Percentiles rank a stretch among this genome's conserved stretches.
phyloP scores from a whole-genome alignment of 2,797 vertebrate species.

The Chelon labrosus region DNA sequence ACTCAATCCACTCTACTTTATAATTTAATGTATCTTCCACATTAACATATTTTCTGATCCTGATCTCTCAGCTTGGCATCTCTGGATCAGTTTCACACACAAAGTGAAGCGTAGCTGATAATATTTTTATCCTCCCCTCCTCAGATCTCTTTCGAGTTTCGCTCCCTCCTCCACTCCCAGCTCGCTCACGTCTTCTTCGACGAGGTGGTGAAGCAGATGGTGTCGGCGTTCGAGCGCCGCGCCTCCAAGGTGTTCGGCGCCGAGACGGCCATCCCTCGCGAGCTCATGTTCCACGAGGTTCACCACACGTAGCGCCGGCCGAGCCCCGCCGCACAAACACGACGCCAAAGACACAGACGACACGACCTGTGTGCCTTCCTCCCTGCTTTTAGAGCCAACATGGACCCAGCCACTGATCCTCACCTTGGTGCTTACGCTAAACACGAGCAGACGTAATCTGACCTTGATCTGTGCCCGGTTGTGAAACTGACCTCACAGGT shows the following conservation, averaged over 20 bases:
- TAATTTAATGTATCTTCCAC: too few species aligned
- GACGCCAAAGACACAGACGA: slow-evolving; percentile 37
- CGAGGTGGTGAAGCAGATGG: slow-evolving; percentile 97
- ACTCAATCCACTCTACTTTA: too few species aligned
- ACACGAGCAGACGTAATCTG: background rate
- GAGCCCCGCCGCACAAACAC: slow-evolving; percentile 3
- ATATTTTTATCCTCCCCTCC: background rate
- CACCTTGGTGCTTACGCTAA: slow-evolving; percentile 26
- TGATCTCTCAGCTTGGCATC: background rate
- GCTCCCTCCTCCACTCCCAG: slow-evolving; percentile 95
- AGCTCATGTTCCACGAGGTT: slow-evolving; percentile 95
- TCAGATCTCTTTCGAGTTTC: slow-evolving; percentile 97
- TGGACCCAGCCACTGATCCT: slow-evolving; percentile 21
- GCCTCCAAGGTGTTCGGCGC: slow-evolving; percentile 89
- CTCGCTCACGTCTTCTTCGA: slow-evolving; percentile 94
- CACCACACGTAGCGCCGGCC: slow-evolving; percentile 89
- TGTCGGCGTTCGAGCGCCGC: slow-evolving; percentile 92
- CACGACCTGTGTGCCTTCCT: slow-evolving; percentile 73
- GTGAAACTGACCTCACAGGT: slow-evolving; percentile 13
- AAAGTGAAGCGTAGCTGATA: too few species aligned
- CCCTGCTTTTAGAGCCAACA: slow-evolving; percentile 29
- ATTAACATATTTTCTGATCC: too few species aligned
- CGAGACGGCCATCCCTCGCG: slow-evolving; percentile 93
- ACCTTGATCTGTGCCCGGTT: background rate
- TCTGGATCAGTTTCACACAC: slow-evolving; percentile 5